Conservation (phyloP, 2,888 invertebrate genomes). For the Apotomis betuletana region DNA sequence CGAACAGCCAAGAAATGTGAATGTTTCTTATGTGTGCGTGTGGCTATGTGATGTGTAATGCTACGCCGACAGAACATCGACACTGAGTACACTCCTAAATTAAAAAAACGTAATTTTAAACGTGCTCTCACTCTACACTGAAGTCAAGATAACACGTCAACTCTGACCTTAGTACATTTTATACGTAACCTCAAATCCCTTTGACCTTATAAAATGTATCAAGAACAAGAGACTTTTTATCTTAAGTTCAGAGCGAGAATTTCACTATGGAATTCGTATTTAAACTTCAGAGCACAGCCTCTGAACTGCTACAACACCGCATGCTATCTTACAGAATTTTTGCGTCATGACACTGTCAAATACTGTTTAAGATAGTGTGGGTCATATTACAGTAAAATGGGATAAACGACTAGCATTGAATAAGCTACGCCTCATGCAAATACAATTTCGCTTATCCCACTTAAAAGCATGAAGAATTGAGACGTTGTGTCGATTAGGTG, state of each 20-base stretch:
- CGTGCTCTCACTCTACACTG: neutral
- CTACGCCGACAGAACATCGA: neutral
- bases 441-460: neutral
- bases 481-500: neutral
- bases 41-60: conserved; percentile 36
- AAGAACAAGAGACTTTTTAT: no score
- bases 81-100: neutral
- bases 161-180: no score
- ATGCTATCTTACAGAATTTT: neutral
- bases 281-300: neutral
- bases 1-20: conserved; percentile 36
- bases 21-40: conserved; percentile 32
- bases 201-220: no score
- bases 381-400: neutral
- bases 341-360: neutral
- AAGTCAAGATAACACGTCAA: no score
- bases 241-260: neutral
- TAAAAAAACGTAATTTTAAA: neutral
- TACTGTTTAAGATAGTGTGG: no score
- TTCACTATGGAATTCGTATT: neutral
- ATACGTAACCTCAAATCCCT: no score
- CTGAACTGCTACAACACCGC: neutral
- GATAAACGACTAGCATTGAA: neutral
- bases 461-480: no score
- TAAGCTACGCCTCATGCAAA: neutral